Conservation (phyloP, 2,888 invertebrate genomes). For the Norana najaformis region DNA sequence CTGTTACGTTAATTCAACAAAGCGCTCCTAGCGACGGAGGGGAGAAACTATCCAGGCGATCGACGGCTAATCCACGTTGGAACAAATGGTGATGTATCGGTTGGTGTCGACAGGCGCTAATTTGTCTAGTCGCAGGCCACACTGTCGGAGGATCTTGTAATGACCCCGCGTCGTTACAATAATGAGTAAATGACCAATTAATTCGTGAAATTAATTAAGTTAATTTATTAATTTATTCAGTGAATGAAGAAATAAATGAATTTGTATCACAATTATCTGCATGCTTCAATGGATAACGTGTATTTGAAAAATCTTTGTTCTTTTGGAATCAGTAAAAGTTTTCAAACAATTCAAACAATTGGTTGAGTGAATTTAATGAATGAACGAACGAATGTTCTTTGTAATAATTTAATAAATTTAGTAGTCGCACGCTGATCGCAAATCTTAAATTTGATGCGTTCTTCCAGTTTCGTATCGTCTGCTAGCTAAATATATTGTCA, state of each 20-base stretch:
- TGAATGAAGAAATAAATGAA: background rate
- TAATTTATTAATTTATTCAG: background rate
- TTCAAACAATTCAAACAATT: too few relatives aligned
- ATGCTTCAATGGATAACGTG: too few relatives aligned
- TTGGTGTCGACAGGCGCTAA: background rate
- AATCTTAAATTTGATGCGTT: too few relatives aligned
- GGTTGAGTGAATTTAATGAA: too few relatives aligned
- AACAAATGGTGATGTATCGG: background rate
- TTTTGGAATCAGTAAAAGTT: too few relatives aligned
- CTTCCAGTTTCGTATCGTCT: too few relatives aligned
- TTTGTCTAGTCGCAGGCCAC: background rate
- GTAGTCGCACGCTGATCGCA: too few relatives aligned
- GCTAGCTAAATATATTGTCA: too few relatives aligned
- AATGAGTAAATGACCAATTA: background rate
- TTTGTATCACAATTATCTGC: too few relatives aligned
- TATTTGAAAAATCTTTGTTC: too few relatives aligned
- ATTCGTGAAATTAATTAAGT: background rate
- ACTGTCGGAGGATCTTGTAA: background rate
- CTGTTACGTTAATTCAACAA: conserved; percentile 13
- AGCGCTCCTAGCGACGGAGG: conserved; percentile 13
- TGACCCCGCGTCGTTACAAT: background rate
- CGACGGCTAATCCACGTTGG: background rate
- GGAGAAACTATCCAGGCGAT: background rate
- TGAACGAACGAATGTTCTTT: background rate
- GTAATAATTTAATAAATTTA: background rate